Conservation (phyloP, 2,888 invertebrate genomes). For the Eristalis tenax region DNA sequence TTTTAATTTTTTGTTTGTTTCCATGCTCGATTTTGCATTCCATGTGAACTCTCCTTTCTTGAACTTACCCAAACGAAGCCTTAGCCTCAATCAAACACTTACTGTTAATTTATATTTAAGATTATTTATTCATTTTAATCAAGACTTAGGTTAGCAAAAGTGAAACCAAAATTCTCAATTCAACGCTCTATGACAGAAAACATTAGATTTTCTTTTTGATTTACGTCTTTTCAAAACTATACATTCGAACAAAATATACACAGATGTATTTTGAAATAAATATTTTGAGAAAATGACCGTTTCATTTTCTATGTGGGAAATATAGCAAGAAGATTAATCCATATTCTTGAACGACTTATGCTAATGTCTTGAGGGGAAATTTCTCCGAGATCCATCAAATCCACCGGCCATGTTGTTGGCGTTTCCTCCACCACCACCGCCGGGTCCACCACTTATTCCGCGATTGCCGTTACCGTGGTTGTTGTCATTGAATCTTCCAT, state of each 20-base stretch:
- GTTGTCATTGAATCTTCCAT: conserved; percentile 64
- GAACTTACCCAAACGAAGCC: neutral
- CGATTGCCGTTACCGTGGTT: conserved; percentile 42
- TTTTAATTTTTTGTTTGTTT: too few relatives aligned
- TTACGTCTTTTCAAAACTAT: conserved; percentile 9
- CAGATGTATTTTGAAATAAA: conserved; percentile 53
- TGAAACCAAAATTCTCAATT: conserved; percentile 44
- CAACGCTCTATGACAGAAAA: conserved; percentile 12
- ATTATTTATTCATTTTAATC: conserved; percentile 51
- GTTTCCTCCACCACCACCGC: conserved; percentile 47
- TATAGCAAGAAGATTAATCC: conserved; percentile 23
- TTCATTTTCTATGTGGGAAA: neutral
- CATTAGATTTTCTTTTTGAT: conserved; percentile 20
- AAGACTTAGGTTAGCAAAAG: conserved; percentile 35
- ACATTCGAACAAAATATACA: conserved; percentile 29
- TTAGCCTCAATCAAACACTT: neutral
- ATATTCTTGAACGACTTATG: conserved; percentile 34
- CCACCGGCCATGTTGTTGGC: conserved; percentile 28
- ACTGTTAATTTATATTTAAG: neutral
- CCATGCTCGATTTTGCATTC: too few relatives aligned
- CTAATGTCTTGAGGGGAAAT: conserved; percentile 68
- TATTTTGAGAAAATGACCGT: conserved; percentile 31
- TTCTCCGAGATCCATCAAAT: conserved; percentile 73
- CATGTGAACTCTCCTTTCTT: too few relatives aligned
- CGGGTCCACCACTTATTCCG: conserved; percentile 27